These are phyloP conservation scores for Poecilia velifera DNA, from an alignment of 2,797 vertebrate species.

Conservation along the genomic window DNA sequence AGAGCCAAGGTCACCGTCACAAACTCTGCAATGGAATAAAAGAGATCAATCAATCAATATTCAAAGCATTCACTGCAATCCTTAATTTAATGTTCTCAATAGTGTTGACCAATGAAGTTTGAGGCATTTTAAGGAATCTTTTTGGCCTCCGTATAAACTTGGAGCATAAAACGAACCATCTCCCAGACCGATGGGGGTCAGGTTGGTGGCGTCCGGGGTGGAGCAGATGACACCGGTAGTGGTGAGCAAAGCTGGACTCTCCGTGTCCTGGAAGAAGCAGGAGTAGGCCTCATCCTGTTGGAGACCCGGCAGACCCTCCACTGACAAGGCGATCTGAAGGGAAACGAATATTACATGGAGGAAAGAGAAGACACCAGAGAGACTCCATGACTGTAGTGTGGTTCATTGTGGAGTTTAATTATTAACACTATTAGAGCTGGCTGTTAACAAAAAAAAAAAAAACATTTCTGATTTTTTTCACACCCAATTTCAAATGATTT, in stretches of 20 bases:
- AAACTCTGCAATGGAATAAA: conserved; percentile 82
- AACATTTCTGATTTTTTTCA: too few species aligned
- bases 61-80: background rate
- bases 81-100: background rate
- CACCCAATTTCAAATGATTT: too few species aligned
- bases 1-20: conserved; percentile 87
- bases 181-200: conserved; percentile 84
- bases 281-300: conserved; percentile 87
- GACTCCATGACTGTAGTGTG: background rate
- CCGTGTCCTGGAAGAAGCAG: conserved; percentile 90
- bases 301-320: conserved; percentile 87
- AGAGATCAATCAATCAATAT: background rate
- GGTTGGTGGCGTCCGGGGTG: conserved; percentile 85
- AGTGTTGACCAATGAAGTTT: background rate
- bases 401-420: background rate
- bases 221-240: conserved; percentile 86
- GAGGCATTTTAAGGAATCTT: background rate
- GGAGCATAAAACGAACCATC: conserved; percentile 80
- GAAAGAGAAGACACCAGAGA: background rate
- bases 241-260: conserved; percentile 85
- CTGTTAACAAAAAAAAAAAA: too few species aligned
- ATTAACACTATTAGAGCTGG: background rate
- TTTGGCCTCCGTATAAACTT: too few species aligned
- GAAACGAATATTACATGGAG: background rate
- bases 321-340: conserved; percentile 85